Conservation (phyloP, 2,797 vertebrate species). For the Avahi laniger region DNA sequence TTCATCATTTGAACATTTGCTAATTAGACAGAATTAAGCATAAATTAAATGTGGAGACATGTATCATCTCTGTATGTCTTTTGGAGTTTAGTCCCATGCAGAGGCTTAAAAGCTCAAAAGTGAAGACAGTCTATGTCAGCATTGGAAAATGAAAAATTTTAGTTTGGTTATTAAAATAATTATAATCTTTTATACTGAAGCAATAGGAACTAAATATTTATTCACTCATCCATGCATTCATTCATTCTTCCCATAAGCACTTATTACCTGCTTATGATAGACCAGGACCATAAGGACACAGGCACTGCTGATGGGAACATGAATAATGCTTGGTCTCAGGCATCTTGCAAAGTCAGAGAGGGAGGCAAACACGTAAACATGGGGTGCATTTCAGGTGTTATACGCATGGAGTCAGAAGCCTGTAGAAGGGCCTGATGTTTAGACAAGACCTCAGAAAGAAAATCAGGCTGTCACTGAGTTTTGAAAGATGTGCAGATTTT, state of each 20-base stretch:
- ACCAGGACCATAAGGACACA: neutral
- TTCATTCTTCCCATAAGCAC: neutral
- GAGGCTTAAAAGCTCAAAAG: constrained; percentile 15
- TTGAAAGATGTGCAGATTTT: neutral
- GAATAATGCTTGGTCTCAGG: neutral
- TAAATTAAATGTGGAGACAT: neutral
- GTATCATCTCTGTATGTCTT: neutral
- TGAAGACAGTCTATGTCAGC: neutral
- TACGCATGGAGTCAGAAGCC: neutral
- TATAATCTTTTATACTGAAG: neutral
- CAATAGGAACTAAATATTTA: neutral
- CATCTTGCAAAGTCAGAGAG: neutral
- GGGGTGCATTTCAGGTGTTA: neutral
- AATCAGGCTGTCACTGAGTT: neutral
- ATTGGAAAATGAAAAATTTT: neutral
- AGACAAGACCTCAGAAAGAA: neutral
- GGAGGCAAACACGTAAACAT: neutral
- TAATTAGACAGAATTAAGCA: constrained; percentile 40
- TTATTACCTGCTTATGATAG: neutral
- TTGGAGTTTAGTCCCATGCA: neutral
- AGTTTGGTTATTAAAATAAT: neutral
- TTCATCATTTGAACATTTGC: neutral
- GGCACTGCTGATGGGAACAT: neutral
- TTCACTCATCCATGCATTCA: neutral
- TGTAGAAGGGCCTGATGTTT: neutral